Base-by-base conservation (phyloP, 2,797 vertebrate species). In the Chelon labrosus region DNA sequence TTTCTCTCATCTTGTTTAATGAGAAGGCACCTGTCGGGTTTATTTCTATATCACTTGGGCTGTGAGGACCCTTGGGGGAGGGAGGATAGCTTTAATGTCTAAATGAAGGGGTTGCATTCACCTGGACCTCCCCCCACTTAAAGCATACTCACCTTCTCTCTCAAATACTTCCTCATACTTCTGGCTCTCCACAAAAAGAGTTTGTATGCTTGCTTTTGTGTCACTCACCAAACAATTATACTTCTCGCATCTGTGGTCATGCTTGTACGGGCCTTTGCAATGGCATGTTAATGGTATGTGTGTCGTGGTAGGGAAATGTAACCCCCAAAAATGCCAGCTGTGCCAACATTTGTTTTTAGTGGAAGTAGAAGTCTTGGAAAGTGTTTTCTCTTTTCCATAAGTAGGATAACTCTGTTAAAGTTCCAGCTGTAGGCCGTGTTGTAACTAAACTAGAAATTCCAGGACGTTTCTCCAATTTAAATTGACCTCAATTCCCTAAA, bases 1-100 rank as follows among this genome's bases (percentile, higher is more conserved):
- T 84, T 89, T 89, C 62, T 89, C 82, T 83, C 70, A 70, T 91
- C 78, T 83, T 65, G 8, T 87, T 85, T 91, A 92, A 91, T 93
- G 79, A 92, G 64, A 85, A 91, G 83, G 75, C 80, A 90, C 65
- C 78, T 88, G 80, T 89, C 78, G 41, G 60, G 56, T 85, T 85
- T 80, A 80, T 84, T 90, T 80, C 79, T 80, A 46, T 74, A 89
- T 88, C 74, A 79, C 82, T 59, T 69, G 42, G 54, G 56, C 66
- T 82, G 77, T 76, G 65, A 73, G 53, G 50, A 81, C 82, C 83
- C 83, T 78, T 27, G 75, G 69, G 81, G 78, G 39, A 71, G 69
- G 73, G 77, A 71, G 76, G 76, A 58, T 65, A 68, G 69, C 79
- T 87, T 91, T 85, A 83, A 85, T 86, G 85, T 88, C 67, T 75